A percentile compares a stretch with the other conserved stretches of the same genome.
phyloP scores from a whole-genome alignment of 2,113 vertebrate genomes.

The Salminus brasiliensis region DNA sequence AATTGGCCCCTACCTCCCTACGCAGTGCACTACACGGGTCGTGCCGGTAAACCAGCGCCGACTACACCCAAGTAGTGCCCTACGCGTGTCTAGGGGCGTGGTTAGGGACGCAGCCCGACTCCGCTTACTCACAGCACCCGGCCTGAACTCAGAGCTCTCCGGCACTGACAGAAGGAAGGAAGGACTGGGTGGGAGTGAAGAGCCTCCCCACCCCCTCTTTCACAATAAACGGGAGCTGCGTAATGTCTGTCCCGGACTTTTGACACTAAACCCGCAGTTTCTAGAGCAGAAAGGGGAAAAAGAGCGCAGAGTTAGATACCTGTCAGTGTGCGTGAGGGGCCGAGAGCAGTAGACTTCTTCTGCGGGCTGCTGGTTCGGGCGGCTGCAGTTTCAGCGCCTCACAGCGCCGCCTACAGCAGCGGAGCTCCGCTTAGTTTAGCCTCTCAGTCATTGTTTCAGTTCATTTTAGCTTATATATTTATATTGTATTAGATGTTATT shows the following conservation, averaged over 20 bases:
- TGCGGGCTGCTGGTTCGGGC: neutral
- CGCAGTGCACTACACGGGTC: neutral
- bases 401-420: constrained; percentile 30
- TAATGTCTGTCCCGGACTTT: too few relatives aligned
- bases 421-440: too few relatives aligned
- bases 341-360: constrained; percentile 28
- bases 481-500: too few relatives aligned
- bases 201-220: neutral
- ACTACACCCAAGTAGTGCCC: neutral
- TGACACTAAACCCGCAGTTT: neutral
- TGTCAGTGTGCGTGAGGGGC: constrained; percentile 63
- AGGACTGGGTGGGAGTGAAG: neutral
- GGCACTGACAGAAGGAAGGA: neutral
- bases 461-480: too few relatives aligned
- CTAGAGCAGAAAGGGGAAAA: neutral
- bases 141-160: neutral
- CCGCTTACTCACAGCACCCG: neutral
- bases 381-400: neutral
- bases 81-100: neutral
- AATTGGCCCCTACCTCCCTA: neutral
- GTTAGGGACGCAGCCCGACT: neutral
- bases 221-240: too few relatives aligned
- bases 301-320: constrained; percentile 58
- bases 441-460: too few relatives aligned
- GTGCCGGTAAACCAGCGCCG: too few relatives aligned